Base-by-base conservation (phyloP, 23 tunicate species). In the Oikopleura dioica region DNA sequence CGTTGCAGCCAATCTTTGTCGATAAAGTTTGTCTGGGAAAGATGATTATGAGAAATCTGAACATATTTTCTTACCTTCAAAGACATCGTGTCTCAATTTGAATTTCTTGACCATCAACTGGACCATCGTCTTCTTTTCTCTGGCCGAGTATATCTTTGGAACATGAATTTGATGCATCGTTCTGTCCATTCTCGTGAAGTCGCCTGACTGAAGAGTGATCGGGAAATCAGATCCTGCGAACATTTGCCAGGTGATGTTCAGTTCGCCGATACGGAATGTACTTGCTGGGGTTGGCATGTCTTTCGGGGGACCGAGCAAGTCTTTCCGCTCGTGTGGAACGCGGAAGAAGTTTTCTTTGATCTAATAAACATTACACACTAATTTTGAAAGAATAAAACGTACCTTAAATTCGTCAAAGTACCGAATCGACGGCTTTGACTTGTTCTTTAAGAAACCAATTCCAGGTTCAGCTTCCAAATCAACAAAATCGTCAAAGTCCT, bases 1-100 rank as follows among this genome's bases (percentile, higher is more conserved):
- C 0, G 85, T 78, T 36, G 87, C 30, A 24, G 72, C 72, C 72
- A 63, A 28, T 2, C 72, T 78, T 91, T 91, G n/a, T 38, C 38
- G 34, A 85, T 1, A 38, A 44, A 44, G 55, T 16, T 9, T 44
- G 55, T 44, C 16, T 9, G 55, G 55, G 16, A 44, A 44, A 63
- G 33, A 23, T 28, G 72, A 21, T 16, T 24, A 63, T 21, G 5
- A 63, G 33, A 28, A 63, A 44, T 9, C 9, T 44, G 55, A 44
- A 44, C 9, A 44, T 44, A 44, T 44, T 44, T 44, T 44, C 55
- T 44, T 44, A 63, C 72, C 72, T 63, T 63, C 26, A 31, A 16
- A 63, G 30, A 31, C 26, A 12, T 63, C 72, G 26, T 63, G 33
- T 12, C 72, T 23, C 5, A 63, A 31, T 24, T 28, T 24, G 26